phyloP scores from a whole-genome alignment of 2,113 vertebrate genomes.

The Upupa epops region DNA sequence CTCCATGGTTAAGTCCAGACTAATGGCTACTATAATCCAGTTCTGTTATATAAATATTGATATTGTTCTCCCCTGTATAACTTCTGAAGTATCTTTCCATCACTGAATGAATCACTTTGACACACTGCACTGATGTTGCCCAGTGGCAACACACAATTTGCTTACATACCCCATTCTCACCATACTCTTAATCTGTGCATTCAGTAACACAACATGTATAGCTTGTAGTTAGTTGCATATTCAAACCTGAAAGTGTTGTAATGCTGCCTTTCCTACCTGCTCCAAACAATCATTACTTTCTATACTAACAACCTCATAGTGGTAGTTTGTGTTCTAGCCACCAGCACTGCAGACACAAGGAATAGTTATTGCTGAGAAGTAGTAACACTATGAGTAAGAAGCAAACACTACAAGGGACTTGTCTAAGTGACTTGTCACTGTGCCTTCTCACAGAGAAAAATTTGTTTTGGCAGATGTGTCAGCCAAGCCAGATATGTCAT shows the following conservation, averaged over 20 bases:
- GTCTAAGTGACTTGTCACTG: background rate
- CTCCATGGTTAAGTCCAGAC: background rate
- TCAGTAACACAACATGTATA: background rate
- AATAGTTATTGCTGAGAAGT: background rate
- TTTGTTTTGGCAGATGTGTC: background rate
- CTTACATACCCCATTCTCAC: background rate
- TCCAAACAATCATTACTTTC: background rate
- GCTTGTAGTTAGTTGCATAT: background rate
- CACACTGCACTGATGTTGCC: background rate
- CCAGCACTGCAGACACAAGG: background rate
- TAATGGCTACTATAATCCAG: background rate
- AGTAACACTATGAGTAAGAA: background rate
- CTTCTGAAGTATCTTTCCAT: background rate
- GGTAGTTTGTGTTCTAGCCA: background rate
- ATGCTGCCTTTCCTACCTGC: background rate
- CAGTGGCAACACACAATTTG: background rate
- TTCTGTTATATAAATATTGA: background rate
- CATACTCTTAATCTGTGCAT: background rate
- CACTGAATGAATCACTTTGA: background rate
- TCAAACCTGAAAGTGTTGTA: background rate
- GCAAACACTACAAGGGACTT: background rate
- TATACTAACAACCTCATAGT: background rate
- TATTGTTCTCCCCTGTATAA: background rate
- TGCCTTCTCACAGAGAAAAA: background rate
- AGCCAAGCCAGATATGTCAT: background rate